Evolutionary conservation across 1,140 invertebrate species (phyloP), one percentile per base, ranked within the genome.

Genomic region (Drosophila novamexicana): DNA sequence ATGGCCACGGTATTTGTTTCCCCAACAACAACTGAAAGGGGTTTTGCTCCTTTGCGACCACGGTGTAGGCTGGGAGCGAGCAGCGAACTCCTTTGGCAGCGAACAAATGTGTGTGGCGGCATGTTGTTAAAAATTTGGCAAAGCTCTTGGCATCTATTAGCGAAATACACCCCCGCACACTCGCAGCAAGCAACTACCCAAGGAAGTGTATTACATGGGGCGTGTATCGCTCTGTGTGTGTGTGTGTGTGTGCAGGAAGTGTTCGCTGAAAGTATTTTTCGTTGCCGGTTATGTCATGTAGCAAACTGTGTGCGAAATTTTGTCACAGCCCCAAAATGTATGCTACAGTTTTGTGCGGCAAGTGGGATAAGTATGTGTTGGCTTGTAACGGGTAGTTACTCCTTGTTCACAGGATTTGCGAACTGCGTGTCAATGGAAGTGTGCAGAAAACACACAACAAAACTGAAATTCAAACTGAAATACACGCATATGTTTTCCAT

Each of bases 1-100:
- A 80, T 80, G 71, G 65, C 71, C 65, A 67, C 44, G 42, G 68
- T 67, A 79, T 79, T 79, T 77, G 77, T 79, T 57, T 50, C 66
- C 32, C 53, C 34, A 29, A 10, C 22, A 61, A 50, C 53, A 75
- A 56, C 61, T 71, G 16, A 75, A 72, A 72, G 39, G 67, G 72
- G 47, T 70, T 58, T 52, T 34, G 18, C 52, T 49, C 34, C 50
- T 66, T 50, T 65, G 61, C 52, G 59, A 59, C 56, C 65, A 58
- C 53, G 57, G 36, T 8, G 53, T 29, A 22, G 65, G 18, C 36
- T 29, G 22, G 6, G 7, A 50, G 18, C 36, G 18, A 39, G 14
- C 40, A 40, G 12, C 16, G 61, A 42, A n/a, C 29, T 64, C 45
- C 62, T 72, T 72, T 72, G 69, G 50, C 45, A 36, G 49, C 40